A percentile compares a stretch with the other conserved stretches of the same genome.
Evolutionary conservation across 2,113 vertebrate species (phyloP).

Genomic region (Myiopsitta monachus): DNA sequence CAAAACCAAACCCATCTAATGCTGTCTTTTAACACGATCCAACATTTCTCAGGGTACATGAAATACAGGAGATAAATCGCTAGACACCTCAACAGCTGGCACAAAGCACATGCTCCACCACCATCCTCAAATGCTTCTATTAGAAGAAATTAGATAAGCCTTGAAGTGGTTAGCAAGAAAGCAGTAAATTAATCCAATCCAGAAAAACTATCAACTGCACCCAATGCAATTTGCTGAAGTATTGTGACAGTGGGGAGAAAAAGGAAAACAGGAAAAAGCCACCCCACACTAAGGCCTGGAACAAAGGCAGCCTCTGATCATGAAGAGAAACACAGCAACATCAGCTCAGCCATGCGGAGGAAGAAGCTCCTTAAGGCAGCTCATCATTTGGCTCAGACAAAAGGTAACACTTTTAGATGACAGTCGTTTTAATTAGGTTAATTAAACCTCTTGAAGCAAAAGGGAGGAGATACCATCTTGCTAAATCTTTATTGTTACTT

Average conservation of each 20-base stretch:
- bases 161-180: neutral
- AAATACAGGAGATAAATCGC: neutral
- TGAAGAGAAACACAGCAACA: neutral
- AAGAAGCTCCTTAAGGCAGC: neutral
- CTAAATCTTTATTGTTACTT: neutral
- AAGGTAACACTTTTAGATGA: constrained; percentile 3
- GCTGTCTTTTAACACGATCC: neutral
- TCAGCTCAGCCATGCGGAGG: neutral
- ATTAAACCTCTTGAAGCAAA: constrained; percentile 15
- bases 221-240: neutral
- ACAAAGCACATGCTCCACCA: neutral
- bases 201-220: neutral
- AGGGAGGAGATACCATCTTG: constrained; percentile 2
- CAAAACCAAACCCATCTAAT: neutral
- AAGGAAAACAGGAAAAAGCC: neutral
- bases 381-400: neutral
- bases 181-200: neutral
- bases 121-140: neutral
- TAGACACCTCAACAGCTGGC: neutral
- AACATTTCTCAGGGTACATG: neutral
- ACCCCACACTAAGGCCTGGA: neutral
- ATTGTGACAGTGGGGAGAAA: neutral
- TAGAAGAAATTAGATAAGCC: neutral
- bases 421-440: constrained; percentile 16
- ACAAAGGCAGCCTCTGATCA: neutral